Evolutionary conservation across 1,140 invertebrate species (phyloP), one percentile per base, ranked within the genome.

Genomic region (Drosophila sucinea): DNA sequence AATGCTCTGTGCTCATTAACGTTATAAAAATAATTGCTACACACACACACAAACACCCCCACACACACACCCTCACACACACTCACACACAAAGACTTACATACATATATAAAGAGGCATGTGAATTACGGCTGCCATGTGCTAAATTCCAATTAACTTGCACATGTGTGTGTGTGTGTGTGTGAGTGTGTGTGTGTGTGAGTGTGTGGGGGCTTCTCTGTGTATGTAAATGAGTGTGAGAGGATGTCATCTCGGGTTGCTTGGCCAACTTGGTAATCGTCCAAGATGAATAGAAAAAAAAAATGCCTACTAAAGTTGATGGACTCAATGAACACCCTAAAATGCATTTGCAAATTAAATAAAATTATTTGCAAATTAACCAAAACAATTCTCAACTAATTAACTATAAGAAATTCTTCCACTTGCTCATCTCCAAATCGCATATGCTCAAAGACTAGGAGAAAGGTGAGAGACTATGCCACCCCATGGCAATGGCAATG

Each of bases 11-110:
- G 84, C 84, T 89, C 84, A 89, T 89, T 89, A 89, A 89, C 77
- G 80, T 89, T 83, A 81, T 89, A 89, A 89, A 89, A 89, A 89
- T 89, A 89, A 89, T 89, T 89, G 84, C 84, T 70, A 69, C 63
- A 70, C 77, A 83, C 79, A 56, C 64, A 60, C 65, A 73, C 33
- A 35, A 29, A 60, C 60, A 44, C 63, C 47, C 38, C 47, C 30
- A 62, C 57, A 62, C 44, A 56, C 30, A 62, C 57, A 62, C 44
- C 40, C 40, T 4, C 55, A 38, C 55, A 38, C 54, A 56, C 40
- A 55, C 29, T 44, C 40, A 29, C 54, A 51, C 67, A 56, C 40
- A 62, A 44, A 51, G 47, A 62, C 65, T 47, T 51, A 64, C 41
- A 64, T 38, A 47, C 5, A 5, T 6, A 10, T 8, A 47, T 40